phyloP scores from a whole-genome alignment of 1,140 invertebrate genomes.

The Araneus ventricosus region DNA sequence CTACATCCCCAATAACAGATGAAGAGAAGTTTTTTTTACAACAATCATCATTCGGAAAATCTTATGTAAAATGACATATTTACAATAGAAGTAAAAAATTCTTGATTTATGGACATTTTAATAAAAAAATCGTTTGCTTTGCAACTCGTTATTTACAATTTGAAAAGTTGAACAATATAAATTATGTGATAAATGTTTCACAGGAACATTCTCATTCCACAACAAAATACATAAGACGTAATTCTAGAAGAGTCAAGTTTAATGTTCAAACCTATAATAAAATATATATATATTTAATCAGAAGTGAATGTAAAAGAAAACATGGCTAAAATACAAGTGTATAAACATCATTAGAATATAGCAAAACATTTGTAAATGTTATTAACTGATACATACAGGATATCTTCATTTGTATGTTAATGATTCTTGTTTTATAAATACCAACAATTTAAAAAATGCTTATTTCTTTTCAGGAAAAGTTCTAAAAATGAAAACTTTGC shows the following conservation, averaged over 20 bases:
- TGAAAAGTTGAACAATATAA: not conserved
- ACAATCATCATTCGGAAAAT: not conserved
- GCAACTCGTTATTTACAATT: not conserved
- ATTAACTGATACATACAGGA: no score
- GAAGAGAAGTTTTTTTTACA: not conserved
- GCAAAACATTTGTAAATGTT: no score
- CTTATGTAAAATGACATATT: conserved; percentile 30
- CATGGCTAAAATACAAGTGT: no score
- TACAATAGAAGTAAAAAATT: conserved; percentile 36
- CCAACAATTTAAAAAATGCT: no score
- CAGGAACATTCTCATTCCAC: not conserved
- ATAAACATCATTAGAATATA: no score
- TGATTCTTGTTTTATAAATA: no score
- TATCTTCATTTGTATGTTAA: no score
- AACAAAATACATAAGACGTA: not conserved
- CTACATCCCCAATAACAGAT: conserved; percentile 19
- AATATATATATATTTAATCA: not conserved
- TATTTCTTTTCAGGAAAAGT: no score
- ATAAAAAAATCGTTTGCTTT: conserved; percentile 3
- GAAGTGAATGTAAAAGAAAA: no score
- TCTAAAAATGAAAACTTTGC: no score
- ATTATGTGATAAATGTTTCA: not conserved
- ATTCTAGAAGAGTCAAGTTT: not conserved
- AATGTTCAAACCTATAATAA: not conserved
- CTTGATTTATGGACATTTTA: not conserved